These are phyloP conservation scores for Crossoptilon crossoptilon DNA, from an alignment of 2,797 vertebrate genomes.

Conservation along the genomic window DNA sequence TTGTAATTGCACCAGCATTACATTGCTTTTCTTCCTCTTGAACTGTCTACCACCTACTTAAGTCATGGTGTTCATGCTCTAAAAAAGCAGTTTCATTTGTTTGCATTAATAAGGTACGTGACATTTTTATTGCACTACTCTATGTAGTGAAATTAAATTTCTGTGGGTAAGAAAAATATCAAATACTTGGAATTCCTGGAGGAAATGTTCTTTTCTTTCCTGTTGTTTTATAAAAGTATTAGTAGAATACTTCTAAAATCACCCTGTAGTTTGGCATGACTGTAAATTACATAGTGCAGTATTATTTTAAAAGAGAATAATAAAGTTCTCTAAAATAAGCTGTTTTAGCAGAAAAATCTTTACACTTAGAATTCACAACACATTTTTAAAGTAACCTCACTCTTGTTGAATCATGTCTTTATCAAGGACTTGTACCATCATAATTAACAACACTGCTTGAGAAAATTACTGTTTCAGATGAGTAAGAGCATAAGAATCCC, in stretches of 20 bases:
- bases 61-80: slow-evolving; percentile 56
- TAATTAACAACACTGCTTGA: slow-evolving; percentile 38
- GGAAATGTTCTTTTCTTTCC: slow-evolving; percentile 67
- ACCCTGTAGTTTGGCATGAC: slow-evolving; percentile 18
- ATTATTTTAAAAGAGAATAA: slow-evolving; percentile 36
- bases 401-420: slow-evolving; percentile 50
- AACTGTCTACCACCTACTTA: slow-evolving; percentile 72
- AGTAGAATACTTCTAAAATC: slow-evolving; percentile 37
- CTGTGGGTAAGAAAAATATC: slow-evolving; percentile 67
- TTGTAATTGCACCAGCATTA: slow-evolving; percentile 63
- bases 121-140: slow-evolving; percentile 73
- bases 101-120: slow-evolving; percentile 75
- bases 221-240: slow-evolving; percentile 60
- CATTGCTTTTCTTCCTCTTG: slow-evolving; percentile 70
- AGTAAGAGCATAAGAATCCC: slow-evolving; percentile 45
- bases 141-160: slow-evolving; percentile 75
- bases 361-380: background rate
- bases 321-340: background rate
- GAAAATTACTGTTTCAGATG: slow-evolving; percentile 26
- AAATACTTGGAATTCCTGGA: slow-evolving; percentile 67
- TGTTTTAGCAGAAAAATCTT: slow-evolving; percentile 22
- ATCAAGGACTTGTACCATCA: background rate
- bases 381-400: slow-evolving; percentile 3
- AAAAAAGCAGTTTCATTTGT: slow-evolving; percentile 74
- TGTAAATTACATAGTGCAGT: slow-evolving; percentile 9